Conservation (phyloP, 2,113 vertebrate genomes). For the Festucalex cinctus region DNA sequence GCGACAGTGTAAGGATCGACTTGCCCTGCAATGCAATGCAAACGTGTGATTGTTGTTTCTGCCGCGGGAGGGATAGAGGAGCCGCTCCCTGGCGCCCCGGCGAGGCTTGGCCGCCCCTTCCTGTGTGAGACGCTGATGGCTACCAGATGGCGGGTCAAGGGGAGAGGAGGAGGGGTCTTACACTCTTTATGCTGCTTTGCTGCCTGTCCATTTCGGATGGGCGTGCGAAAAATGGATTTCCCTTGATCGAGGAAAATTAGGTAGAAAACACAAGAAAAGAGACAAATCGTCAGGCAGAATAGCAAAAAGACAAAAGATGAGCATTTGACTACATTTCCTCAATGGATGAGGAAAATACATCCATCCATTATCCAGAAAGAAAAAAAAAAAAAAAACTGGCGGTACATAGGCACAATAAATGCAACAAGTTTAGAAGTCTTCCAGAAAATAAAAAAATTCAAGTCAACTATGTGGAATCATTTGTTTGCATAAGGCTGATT, state of each 20-base stretch:
- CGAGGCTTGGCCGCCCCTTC: constrained; percentile 68
- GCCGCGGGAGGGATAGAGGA: constrained; percentile 51
- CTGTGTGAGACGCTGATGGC: constrained; percentile 73
- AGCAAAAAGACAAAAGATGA: not conserved
- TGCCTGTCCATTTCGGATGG: not conserved
- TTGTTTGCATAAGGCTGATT: not conserved
- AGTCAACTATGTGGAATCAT: not conserved
- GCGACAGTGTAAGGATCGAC: not conserved
- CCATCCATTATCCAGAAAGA: too few relatives aligned
- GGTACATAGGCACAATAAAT: not conserved
- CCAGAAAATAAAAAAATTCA: not conserved
- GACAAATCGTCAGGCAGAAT: not conserved
- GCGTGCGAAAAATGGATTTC: not conserved
- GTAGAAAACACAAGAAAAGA: too few relatives aligned
- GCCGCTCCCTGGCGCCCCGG: constrained; percentile 68
- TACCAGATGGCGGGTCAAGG: constrained; percentile 72
- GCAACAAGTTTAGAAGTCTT: not conserved
- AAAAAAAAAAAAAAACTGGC: not conserved
- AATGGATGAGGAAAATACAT: not conserved
- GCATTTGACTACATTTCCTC: not conserved
- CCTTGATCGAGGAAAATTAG: not conserved
- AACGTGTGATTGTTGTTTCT: constrained; percentile 64
- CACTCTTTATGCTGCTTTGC: not conserved
- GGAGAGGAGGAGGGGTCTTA: constrained; percentile 52
- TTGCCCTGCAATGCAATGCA: constrained; percentile 3